Evolutionary conservation across 2,113 vertebrate genomes (phyloP), one percentile per base, ranked within the genome.

Genomic region (Albula glossodonta): DNA sequence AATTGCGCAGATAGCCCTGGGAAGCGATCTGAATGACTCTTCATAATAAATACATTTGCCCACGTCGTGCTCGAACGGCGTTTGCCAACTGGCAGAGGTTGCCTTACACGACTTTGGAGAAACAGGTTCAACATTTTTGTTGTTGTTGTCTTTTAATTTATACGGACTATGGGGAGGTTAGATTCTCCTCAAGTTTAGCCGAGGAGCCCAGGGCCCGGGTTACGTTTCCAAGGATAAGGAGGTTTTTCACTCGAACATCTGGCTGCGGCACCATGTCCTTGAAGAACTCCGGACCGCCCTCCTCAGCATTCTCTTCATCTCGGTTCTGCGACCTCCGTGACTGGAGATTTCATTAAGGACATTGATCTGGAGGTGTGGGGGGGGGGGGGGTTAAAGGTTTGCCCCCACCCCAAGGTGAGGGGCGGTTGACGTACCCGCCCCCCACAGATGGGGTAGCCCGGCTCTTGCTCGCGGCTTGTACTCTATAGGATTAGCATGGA

Each of bases 21-120:
- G 93, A 94, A 94, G 93, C 93, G 90, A 94, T 95, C 93, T 95
- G 93, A 94, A 94, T 94, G 92, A 93, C 92, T 91, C 90, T 86
- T 91, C 92, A 10, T 74, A 91, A 89, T 93, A 91, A 87, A 94
- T 92, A 93, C 89, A 93, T 93, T 94, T 91, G 87, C 90, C 66
- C 90, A 89, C 91, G 93, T 93, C 91, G 91, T 91, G 31, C 31
- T 87, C 78, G 88, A 92, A 92, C 90, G 92, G 90, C 90, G 86
- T 92, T 91, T 90, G 88, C 88, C 9, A 86, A 88, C 88, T 88
- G 79, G 25, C 51, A 80, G 86, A 85, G 86, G 90, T 91, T 90
- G 88, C 77, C 60, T 90, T 92, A 89, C 84, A 31, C 0, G 81
- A 50, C 79, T 41, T 48, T 8, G n/a, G 57, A 80, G 31, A 51